Base-by-base conservation (phyloP, 2,113 vertebrate species). In the Corvus cornix region DNA sequence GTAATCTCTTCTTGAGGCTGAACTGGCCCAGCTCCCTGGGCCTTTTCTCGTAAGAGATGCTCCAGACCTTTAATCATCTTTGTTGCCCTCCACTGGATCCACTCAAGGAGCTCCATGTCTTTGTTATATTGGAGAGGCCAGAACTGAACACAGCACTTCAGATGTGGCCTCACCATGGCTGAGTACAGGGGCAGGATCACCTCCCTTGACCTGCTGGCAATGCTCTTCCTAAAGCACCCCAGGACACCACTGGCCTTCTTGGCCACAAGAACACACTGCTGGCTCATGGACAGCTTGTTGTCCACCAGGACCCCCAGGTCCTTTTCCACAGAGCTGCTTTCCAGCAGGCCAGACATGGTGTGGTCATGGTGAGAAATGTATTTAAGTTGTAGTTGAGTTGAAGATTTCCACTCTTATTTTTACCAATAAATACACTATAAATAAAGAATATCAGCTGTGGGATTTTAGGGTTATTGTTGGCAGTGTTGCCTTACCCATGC, bases 171-270 rank as follows among this genome's bases (percentile, higher is more conserved):
- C 22, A 44, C 15, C 5, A 59, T 52, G 18, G 8, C 33, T 39
- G 23, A 59, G 19, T 28, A 3, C 2, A 74, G 15, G 16, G 33
- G 7, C 8, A 43, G 52, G 19, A 66, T 52, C 23, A 28, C 8
- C 3, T 33, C 52, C 31, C 27, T 28, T 0, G 0, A 23, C 1
- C 33, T 51, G 17, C 51, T 64, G 18, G 17, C 11, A 22, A 0
- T 13, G 51, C 7, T 33, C 19, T 24, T 37, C 27, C 27, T 28
- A 22, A 19, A 4, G 31, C 5, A 33, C 3, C 8, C 18, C 19
- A 67, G 44, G 31, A 23, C 1, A 58, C 12, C 0, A 0, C 1
- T 8, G 8, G 8, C 33, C 8, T 28, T 24, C 28, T 33, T 24
- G 27, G 31, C 60, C 33, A 37, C 28, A 6, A 66, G 37, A 23